Percentiles rank a stretch among this genome's conserved stretches.
Conservation (phyloP, 2,113 vertebrate species). For the Eulemur macaco region DNA sequence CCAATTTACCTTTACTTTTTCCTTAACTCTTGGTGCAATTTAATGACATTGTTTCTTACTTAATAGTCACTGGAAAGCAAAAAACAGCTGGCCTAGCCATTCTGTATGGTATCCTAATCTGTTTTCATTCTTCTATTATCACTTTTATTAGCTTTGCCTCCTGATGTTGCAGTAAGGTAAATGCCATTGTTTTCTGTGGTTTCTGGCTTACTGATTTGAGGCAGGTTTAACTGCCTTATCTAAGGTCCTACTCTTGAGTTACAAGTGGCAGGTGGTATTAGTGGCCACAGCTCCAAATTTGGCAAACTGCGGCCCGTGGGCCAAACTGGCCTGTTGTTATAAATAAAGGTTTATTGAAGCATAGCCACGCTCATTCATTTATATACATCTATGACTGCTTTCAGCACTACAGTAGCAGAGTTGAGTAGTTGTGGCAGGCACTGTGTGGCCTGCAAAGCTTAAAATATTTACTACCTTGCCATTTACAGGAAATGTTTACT, state of each 20-base stretch:
- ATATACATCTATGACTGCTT: background rate
- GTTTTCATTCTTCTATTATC: background rate
- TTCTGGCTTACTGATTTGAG: background rate
- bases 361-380: background rate
- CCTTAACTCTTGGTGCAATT: background rate
- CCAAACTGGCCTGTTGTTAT: background rate
- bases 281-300: background rate
- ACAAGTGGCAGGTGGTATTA: background rate
- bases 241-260: background rate
- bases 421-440: background rate
- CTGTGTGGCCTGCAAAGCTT: background rate
- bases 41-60: background rate
- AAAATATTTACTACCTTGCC: background rate
- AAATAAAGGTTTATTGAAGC: conserved; percentile 24
- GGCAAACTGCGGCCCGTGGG: background rate
- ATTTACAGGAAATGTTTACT: background rate
- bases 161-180: background rate
- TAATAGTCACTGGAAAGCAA: conserved; percentile 19
- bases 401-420: background rate
- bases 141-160: conserved; percentile 1
- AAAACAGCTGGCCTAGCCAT: background rate
- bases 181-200: background rate
- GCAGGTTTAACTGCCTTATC: background rate
- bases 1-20: background rate
- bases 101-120: background rate